phyloP scores from a whole-genome alignment of 2,113 vertebrate species.

The Diglossa brunneiventris region DNA sequence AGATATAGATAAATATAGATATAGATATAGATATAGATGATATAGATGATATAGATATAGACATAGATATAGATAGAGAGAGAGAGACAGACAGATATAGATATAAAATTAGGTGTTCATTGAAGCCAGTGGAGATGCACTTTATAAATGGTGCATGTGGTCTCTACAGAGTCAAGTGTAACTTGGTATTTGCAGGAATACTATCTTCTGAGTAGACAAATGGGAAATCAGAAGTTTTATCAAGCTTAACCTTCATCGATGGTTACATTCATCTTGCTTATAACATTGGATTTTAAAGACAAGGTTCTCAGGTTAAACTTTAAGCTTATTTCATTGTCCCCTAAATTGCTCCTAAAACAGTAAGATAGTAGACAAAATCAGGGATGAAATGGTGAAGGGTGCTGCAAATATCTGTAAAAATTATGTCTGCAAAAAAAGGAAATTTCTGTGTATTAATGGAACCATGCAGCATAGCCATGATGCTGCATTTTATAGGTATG shows the following conservation, averaged over 20 bases:
- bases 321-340: not conserved
- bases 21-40: not conserved
- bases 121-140: not conserved
- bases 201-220: not conserved
- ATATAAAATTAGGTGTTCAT: not conserved
- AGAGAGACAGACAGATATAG: not conserved
- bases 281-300: not conserved
- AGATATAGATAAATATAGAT: too few species aligned
- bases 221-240: not conserved
- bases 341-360: not conserved
- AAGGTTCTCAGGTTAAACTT: not conserved
- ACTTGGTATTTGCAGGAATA: not conserved
- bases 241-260: not conserved
- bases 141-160: not conserved
- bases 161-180: not conserved
- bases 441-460: not conserved
- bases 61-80: too few species aligned
- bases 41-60: not conserved
- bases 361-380: not conserved
- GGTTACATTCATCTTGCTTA: not conserved
- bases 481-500: not conserved
- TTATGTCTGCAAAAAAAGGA: not conserved
- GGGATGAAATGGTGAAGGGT: not conserved
- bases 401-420: not conserved
- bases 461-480: not conserved